Percentiles rank a stretch among this genome's conserved stretches.
phyloP scores from a whole-genome alignment of 2,113 vertebrate genomes.

The Cathartes aura region DNA sequence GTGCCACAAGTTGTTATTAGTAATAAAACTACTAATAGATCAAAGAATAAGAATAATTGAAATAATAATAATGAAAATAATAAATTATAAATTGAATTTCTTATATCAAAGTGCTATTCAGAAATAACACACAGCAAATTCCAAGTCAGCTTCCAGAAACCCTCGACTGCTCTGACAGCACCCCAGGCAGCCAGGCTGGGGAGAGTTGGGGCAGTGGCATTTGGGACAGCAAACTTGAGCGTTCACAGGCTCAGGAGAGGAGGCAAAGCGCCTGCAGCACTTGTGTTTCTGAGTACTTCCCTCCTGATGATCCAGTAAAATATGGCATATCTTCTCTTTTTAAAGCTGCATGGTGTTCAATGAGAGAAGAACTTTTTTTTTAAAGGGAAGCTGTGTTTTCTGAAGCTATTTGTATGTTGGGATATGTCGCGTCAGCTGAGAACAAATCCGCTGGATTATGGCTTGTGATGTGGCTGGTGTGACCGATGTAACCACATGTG shows the following conservation, averaged over 20 bases:
- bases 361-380: background rate
- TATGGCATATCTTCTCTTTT: background rate
- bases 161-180: background rate
- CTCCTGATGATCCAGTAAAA: background rate
- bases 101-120: background rate
- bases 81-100: background rate
- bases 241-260: background rate
- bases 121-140: background rate
- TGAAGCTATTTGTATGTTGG: background rate
- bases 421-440: background rate
- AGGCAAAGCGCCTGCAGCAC: accelerated
- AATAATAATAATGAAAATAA: background rate
- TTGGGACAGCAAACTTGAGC: background rate
- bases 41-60: background rate
- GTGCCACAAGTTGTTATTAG: background rate
- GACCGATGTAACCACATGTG: background rate
- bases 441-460: background rate
- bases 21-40: background rate
- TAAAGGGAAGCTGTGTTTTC: background rate
- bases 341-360: background rate
- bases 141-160: background rate
- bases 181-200: background rate
- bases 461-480: constrained; percentile 11
- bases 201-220: background rate
- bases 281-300: background rate